These are phyloP conservation scores for Papilio gigon DNA, from an alignment of 2,888 invertebrate species.

Conservation along the genomic window DNA sequence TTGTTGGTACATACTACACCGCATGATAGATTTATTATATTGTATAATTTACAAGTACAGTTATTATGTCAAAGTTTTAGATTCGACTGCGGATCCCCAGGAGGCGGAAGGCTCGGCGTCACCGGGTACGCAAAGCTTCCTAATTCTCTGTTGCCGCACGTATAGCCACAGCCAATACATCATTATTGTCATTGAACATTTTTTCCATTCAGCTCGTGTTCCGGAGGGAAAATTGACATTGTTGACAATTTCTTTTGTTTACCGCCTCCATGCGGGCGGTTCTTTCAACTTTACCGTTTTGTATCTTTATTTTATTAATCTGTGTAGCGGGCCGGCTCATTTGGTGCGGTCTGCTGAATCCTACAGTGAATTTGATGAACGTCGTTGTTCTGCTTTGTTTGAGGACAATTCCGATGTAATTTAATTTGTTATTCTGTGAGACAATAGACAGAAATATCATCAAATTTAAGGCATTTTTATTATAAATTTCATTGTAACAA, in stretches of 20 bases:
- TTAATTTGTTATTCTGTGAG: slow-evolving; percentile 35
- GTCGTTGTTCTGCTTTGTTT: slow-evolving; percentile 29
- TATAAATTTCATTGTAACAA: neutral
- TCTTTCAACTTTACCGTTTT: slow-evolving; percentile 36
- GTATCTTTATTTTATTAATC: slow-evolving; percentile 40
- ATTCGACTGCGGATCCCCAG: slow-evolving; percentile 48
- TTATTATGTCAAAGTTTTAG: neutral
- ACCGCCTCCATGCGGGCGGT: slow-evolving; percentile 42
- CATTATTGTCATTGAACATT: slow-evolving; percentile 63
- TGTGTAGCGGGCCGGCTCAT: slow-evolving; percentile 42
- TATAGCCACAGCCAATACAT: slow-evolving; percentile 60
- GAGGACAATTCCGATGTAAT: slow-evolving; percentile 29
- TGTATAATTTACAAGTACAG: too few species aligned
- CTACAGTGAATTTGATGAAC: slow-evolving; percentile 43
- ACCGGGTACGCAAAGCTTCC: slow-evolving; percentile 60
- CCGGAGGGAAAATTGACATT: slow-evolving; percentile 53
- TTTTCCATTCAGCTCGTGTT: slow-evolving; percentile 56
- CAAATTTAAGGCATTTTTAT: neutral
- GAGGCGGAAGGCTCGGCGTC: slow-evolving; percentile 52
- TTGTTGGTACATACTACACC: too few species aligned
- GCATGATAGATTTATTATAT: too few species aligned
- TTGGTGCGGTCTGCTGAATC: slow-evolving; percentile 41
- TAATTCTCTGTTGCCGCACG: slow-evolving; percentile 70
- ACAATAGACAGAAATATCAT: neutral
- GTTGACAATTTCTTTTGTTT: slow-evolving; percentile 58